Conservation (phyloP, 2,113 vertebrate species). For the Phrynosoma blainvillii region DNA sequence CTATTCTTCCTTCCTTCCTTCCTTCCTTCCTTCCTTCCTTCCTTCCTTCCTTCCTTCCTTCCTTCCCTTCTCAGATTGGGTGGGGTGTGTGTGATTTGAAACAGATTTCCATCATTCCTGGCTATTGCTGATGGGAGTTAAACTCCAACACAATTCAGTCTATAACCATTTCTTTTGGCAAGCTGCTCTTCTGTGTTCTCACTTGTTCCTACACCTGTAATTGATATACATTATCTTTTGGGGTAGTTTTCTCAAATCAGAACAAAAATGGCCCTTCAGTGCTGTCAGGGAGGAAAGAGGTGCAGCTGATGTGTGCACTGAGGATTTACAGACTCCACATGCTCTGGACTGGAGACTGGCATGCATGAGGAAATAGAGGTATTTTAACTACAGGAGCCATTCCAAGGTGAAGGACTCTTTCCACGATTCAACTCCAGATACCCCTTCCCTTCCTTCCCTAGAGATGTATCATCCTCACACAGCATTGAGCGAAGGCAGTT, state of each 20-base stretch:
- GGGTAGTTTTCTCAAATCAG: neutral
- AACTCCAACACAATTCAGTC: neutral
- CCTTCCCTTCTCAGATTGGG: neutral
- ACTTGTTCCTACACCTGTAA: neutral
- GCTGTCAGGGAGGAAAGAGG: no score
- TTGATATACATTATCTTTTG: slow-evolving; percentile 3
- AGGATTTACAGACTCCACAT: no score
- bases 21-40: slow-evolving; percentile 12
- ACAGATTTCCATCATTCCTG: neutral
- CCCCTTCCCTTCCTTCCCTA: no score
- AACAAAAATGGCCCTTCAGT: neutral
- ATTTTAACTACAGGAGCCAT: no score
- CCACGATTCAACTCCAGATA: no score
- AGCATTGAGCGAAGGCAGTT: no score
- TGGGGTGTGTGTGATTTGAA: neutral
- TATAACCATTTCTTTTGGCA: slow-evolving; percentile 13
- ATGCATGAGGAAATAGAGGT: no score
- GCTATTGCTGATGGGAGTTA: neutral
- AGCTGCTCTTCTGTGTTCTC: neutral
- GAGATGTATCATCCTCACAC: no score
- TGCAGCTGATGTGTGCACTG: no score
- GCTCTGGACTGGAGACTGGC: no score
- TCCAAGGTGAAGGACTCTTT: no score
- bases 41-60: slow-evolving; percentile 15
- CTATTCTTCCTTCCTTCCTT: slow-evolving; percentile 12